Evolutionary conservation across 1,140 invertebrate species (phyloP).

Genomic region (Drosophila carrolli): DNA sequence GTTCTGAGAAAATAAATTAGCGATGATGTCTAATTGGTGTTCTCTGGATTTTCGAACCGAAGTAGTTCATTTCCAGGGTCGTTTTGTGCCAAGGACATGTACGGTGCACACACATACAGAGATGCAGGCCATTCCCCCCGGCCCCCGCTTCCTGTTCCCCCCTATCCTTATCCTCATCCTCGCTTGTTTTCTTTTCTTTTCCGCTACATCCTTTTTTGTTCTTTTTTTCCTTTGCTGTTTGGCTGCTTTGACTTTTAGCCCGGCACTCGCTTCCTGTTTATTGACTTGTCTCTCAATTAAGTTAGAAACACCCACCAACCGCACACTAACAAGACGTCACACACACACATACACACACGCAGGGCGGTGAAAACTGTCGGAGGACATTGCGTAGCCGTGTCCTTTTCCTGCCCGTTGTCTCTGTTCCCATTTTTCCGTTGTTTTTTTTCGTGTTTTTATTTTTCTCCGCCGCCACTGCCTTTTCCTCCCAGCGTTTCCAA

Average conservation of each 20-base stretch:
- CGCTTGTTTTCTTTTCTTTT: slow-evolving; percentile 8
- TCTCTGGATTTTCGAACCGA: not conserved
- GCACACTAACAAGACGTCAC: slow-evolving; percentile 35
- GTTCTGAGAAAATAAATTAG: not conserved
- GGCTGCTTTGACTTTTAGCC: slow-evolving; percentile 69
- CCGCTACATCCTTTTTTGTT: slow-evolving; percentile 20
- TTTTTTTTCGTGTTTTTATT: slow-evolving; percentile 13
- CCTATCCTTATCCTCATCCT: not conserved
- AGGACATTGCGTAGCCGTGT: slow-evolving; percentile 60
- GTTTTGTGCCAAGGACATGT: not conserved
- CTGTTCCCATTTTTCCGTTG: slow-evolving; percentile 3
- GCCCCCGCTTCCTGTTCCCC: not conserved
- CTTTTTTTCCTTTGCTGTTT: slow-evolving; percentile 12
- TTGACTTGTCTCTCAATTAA: slow-evolving; percentile 84
- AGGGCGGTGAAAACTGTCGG: slow-evolving; percentile 28
- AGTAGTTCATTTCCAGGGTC: slow-evolving; percentile 15
- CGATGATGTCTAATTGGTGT: not conserved
- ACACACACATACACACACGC: slow-evolving; percentile 1
- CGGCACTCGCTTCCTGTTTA: slow-evolving; percentile 77
- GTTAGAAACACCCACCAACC: slow-evolving; percentile 70
- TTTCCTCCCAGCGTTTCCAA: slow-evolving; percentile 73
- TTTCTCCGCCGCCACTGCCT: slow-evolving; percentile 16
- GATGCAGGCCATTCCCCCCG: not conserved
- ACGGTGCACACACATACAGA: not conserved
- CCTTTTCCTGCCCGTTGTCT: slow-evolving; percentile 18